Base-by-base conservation (phyloP, 2,113 vertebrate genomes). In the Tenebrosternarchus preto region DNA sequence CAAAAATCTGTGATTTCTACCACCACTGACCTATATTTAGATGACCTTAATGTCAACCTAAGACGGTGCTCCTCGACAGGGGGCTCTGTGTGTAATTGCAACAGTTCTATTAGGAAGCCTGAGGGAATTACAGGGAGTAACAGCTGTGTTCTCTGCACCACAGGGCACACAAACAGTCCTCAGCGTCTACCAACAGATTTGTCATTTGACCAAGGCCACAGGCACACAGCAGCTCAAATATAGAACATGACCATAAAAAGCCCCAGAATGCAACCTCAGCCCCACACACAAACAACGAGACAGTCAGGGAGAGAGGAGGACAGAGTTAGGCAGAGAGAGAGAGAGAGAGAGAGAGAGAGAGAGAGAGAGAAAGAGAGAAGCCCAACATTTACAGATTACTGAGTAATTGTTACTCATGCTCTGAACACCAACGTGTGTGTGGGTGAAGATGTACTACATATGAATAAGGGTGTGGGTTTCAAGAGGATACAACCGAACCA, bases 161-260 rank as follows among this genome's bases (percentile, higher is more conserved):
- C 79, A 86, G 86, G 88, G 50, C 81, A 81, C 82, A 81, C 75
- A 83, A 70, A 81, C 86, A 91, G 82, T 83, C 87, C 85, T 59
- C 93, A 93, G 46, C 46, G 64, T 90, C 88, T 89, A 93, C 91
- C 80, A 86, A 75, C 77, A 88, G 86, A 86, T 87, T 69, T 27
- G 86, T 92, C 85, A 85, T 76, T 85, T 93, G 93, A 92, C 91
- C 92, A 91, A 88, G 81, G 87, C 82, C 80, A 89, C 88, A 86
- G 88, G 91, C 91, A 89, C 85, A 84, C 90, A 92, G 91, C 86
- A 88, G 85, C 87, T 95, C 93, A 97, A 98, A 98, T 97, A 97
- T 98, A 98, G 97, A 98, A 98, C 97, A 99, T 98, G 96, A 93
- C 97, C 97, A 97, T 99, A 99, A 98, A 98, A 97, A 98, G 97